Conservation (phyloP, 2,113 vertebrate genomes). For the Dissostichus mawsoni region DNA sequence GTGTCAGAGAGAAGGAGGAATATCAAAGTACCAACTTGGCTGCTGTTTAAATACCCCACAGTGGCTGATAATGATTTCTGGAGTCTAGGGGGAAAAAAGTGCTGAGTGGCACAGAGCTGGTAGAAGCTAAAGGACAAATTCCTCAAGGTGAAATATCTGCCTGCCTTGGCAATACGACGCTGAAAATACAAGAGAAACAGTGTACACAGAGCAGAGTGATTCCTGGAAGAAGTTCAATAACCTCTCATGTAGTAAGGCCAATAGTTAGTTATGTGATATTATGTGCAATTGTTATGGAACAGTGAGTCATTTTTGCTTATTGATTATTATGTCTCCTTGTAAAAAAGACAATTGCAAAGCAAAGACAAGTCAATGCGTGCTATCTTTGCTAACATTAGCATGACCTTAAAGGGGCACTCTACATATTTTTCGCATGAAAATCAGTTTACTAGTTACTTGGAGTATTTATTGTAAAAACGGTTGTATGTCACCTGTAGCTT, state of each 20-base stretch:
- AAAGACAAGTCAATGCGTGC: neutral
- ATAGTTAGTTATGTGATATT: neutral
- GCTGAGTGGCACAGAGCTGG: constrained; percentile 79
- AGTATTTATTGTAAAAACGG: neutral
- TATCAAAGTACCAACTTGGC: constrained; percentile 76
- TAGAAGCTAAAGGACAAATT: constrained; percentile 77
- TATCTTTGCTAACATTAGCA: neutral
- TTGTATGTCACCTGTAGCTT: neutral
- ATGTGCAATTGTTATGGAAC: neutral
- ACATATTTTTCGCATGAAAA: neutral
- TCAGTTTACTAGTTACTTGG: neutral
- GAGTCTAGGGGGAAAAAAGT: constrained; percentile 66
- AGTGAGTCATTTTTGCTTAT: constrained; percentile 11
- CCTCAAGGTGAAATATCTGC: constrained; percentile 82
- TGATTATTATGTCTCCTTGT: neutral
- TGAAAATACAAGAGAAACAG: constrained; percentile 53
- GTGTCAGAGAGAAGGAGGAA: constrained; percentile 58
- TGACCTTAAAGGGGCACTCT: neutral
- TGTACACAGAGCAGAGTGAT: constrained; percentile 4
- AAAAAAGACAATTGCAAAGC: neutral
- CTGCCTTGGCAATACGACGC: constrained; percentile 67
- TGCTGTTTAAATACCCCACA: constrained; percentile 76
- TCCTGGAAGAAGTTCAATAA: neutral
- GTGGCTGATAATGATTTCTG: constrained; percentile 81
- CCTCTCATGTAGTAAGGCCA: neutral